Conservation (phyloP, 2,888 invertebrate species). For the Andrena camellia region DNA sequence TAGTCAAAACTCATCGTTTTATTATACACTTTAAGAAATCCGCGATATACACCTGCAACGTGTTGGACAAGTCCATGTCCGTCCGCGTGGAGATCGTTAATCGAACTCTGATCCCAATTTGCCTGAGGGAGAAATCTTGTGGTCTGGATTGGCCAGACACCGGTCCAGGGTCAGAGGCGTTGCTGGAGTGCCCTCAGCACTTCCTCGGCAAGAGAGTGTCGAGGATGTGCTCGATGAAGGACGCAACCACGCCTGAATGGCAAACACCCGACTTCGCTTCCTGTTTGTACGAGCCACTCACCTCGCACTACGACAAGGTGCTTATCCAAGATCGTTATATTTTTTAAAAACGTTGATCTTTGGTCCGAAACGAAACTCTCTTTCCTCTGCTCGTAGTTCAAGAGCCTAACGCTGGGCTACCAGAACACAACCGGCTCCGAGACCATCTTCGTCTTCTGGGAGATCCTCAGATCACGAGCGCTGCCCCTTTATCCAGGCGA, state of each 20-base stretch:
- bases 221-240: constrained; percentile 87
- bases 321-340: not conserved
- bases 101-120: constrained; percentile 87
- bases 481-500: constrained; percentile 88
- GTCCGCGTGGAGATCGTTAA: constrained; percentile 89
- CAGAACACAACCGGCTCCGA: constrained; percentile 87
- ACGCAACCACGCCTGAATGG: constrained; percentile 90
- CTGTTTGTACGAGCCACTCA: constrained; percentile 89
- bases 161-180: constrained; percentile 90
- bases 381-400: constrained; percentile 85
- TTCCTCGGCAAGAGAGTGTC: constrained; percentile 79
- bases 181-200: constrained; percentile 87
- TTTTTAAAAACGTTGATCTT: not conserved
- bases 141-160: constrained; percentile 89
- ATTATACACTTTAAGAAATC: constrained; percentile 88
- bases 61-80: constrained; percentile 88
- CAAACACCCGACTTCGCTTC: constrained; percentile 91
- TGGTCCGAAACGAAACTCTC: not conserved
- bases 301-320: constrained; percentile 89
- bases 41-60: constrained; percentile 91
- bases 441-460: constrained; percentile 87
- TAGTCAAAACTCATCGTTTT: not conserved
- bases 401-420: constrained; percentile 88
- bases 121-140: constrained; percentile 87
- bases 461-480: constrained; percentile 86